Evolutionary conservation across 2,888 invertebrate species (phyloP).

Genomic region (Drosophila borealis): DNA sequence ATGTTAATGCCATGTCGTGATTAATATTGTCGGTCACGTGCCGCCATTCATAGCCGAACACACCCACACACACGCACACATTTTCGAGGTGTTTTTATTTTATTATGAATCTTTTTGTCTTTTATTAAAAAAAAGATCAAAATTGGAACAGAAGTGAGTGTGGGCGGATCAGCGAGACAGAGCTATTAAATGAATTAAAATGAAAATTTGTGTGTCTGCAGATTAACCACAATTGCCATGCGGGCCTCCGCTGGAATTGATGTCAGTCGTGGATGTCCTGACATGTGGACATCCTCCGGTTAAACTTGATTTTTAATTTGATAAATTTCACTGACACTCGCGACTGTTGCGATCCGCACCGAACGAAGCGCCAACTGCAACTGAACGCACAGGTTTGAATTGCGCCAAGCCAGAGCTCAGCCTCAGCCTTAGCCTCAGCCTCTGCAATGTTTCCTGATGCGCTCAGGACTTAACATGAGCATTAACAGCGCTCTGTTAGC

Average conservation of each 20-base stretch:
- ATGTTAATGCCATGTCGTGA: not conserved
- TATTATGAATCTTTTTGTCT: not conserved
- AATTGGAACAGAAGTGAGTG: conserved; percentile 22
- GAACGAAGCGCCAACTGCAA: conserved; percentile 64
- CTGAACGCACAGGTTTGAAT: conserved; percentile 69
- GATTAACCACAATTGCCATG: conserved; percentile 88
- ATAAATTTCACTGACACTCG: conserved; percentile 3
- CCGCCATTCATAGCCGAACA: not conserved
- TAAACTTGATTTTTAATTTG: too few relatives aligned
- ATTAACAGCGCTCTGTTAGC: conserved; percentile 34
- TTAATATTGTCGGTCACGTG: not conserved
- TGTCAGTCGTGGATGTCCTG: conserved; percentile 52
- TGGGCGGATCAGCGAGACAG: conserved; percentile 43
- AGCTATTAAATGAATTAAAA: conserved; percentile 58
- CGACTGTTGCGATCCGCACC: conserved; percentile 64
- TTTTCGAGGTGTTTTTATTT: not conserved
- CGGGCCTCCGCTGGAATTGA: conserved; percentile 89
- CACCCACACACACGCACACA: not conserved
- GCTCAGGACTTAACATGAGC: conserved; percentile 48
- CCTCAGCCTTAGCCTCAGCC: conserved; percentile 6
- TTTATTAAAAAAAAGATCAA: not conserved
- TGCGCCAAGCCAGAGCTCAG: conserved; percentile 45
- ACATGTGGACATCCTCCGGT: conserved; percentile 53
- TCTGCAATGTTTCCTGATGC: conserved; percentile 25
- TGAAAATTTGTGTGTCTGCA: conserved; percentile 9